Evolutionary conservation across 2,888 invertebrate genomes (phyloP), one percentile per base, ranked within the genome.

Genomic region (Acleris emargana): DNA sequence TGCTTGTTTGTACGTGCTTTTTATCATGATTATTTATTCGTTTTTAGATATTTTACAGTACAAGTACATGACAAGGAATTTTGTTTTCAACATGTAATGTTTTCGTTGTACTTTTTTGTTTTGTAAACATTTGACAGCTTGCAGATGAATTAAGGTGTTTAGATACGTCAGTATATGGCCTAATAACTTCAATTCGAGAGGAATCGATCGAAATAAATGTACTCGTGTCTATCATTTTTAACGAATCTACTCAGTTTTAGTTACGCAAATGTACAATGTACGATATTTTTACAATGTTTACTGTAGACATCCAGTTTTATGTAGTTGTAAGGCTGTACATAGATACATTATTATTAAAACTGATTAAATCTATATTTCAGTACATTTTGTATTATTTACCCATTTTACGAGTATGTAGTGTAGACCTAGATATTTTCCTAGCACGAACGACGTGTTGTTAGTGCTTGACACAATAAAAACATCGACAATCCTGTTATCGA

Each of bases 291-390:
- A 88, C 88, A 85, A 85, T 84, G 76, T 89, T 87, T 89, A 89
- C 87, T 87, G 84, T 89, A 89, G 84, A 84, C 81, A 86, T 87
- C 84, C 84, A 84, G 87, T 89, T 89, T 84, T 89, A 79, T 84
- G 79, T 90, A 89, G 87, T 81, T 79, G 68, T 89, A 90, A 90
- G 88, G 85, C 86, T 90, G 90, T 92, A 91, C 81, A 89, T 88
- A 90, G 74, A 73, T 79, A 83, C 85, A 82, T 80, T 87, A 90
- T 89, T 87, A 90, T 87, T 83, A 86, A 87, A 86, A 86, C 80
- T 88, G 87, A 91, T 89, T 91, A 92, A 91, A 91, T 88, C 87
- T 92, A 89, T 92, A 91, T 92, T 92, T 92, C 89, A 89, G 81
- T 90, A 88, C 43, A 64, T 32, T 58, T 54, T 58, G 67, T 71